A percentile compares a stretch with the other conserved stretches of the same genome.
Evolutionary conservation across 2,797 vertebrate species (phyloP).

Genomic region (Eurystomus glaucurus): DNA sequence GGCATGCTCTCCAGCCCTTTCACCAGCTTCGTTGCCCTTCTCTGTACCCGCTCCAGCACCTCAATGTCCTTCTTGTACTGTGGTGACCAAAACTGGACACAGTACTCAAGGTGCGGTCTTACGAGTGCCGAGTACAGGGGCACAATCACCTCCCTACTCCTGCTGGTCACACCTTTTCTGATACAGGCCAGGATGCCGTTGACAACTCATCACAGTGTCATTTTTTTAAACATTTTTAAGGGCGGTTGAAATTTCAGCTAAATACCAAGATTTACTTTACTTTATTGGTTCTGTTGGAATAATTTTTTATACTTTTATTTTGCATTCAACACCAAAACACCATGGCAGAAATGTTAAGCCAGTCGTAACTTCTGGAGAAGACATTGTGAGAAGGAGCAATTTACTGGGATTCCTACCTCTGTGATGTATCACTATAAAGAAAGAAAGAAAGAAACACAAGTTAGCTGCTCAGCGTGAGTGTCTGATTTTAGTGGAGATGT

Average conservation of each 20-base stretch:
- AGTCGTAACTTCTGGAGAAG: background rate
- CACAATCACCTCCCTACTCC: too few species aligned
- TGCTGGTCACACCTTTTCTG: too few species aligned
- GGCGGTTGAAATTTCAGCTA: background rate
- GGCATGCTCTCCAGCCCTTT: too few species aligned
- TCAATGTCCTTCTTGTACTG: too few species aligned
- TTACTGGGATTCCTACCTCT: background rate
- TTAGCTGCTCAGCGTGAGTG: background rate
- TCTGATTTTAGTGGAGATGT: background rate
- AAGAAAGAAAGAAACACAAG: background rate
- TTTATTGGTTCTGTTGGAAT: background rate
- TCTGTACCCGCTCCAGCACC: too few species aligned
- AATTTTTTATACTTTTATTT: constrained; percentile 6
- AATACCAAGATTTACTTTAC: background rate
- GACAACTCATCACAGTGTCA: background rate
- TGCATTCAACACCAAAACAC: background rate
- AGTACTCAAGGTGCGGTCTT: too few species aligned
- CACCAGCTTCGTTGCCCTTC: too few species aligned
- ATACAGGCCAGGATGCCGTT: too few species aligned
- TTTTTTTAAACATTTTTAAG: background rate
- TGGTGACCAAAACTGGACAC: too few species aligned
- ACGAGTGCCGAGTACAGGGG: too few species aligned
- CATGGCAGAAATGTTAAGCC: background rate
- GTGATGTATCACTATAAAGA: background rate
- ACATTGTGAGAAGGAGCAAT: background rate